A percentile compares a stretch with the other conserved stretches of the same genome.
Conservation (phyloP, 2,113 vertebrate genomes). For the Eupsittula cactorum region DNA sequence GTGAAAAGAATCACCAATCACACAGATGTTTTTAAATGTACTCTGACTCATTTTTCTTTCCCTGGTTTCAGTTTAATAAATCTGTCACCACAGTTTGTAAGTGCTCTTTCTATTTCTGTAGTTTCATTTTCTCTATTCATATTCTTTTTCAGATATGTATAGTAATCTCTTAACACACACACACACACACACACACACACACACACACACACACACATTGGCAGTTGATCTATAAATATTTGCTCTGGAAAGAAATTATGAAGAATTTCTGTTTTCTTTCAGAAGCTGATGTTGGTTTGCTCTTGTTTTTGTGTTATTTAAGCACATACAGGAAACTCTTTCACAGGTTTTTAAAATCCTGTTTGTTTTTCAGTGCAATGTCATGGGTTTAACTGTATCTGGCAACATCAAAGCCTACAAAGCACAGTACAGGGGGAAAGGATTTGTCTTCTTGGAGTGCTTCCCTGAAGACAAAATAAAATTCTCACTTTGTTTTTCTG, state of each 20-base stretch:
- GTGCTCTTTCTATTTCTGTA: not conserved
- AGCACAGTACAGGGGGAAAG: not conserved
- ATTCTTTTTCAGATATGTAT: not conserved
- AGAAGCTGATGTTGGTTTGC: not conserved
- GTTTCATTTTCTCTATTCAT: not conserved
- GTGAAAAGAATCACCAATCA: not conserved
- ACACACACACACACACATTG: not conserved
- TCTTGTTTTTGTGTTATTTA: not conserved
- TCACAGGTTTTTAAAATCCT: conserved; percentile 13
- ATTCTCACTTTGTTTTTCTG: not conserved
- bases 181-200: not conserved
- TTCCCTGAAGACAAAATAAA: not conserved
- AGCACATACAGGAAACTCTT: not conserved
- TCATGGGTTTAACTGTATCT: not conserved
- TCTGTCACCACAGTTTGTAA: not conserved
- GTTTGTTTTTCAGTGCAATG: not conserved
- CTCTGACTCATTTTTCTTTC: not conserved
- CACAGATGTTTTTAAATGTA: not conserved
- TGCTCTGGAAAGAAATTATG: not conserved
- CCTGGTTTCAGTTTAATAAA: conserved; percentile 11
- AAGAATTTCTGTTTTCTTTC: not conserved
- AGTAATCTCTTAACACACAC: not conserved
- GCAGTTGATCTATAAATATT: conserved; percentile 18
- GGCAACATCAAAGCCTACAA: not conserved
- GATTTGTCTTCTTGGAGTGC: not conserved